Conservation (phyloP, 2,888 invertebrate species). For the Cyaniris semiargus region DNA sequence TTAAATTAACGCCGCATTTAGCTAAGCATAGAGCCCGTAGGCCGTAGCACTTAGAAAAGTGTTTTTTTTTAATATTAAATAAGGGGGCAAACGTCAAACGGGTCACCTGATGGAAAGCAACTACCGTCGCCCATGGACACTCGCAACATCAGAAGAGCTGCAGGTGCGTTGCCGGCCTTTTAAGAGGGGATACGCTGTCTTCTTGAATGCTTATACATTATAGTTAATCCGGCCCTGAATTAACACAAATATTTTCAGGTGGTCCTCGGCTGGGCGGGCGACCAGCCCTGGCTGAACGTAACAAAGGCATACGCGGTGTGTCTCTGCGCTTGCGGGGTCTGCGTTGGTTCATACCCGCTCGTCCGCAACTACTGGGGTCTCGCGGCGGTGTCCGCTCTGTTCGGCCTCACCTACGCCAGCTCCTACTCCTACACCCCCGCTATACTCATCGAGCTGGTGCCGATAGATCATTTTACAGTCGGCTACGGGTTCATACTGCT, state of each 20-base stretch:
- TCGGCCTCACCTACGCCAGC: constrained; percentile 94
- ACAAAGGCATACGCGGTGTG: constrained; percentile 90
- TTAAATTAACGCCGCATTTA: no score
- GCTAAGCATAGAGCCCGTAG: no score
- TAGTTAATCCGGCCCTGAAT: no score
- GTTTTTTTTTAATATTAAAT: no score
- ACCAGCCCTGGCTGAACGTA: constrained; percentile 91
- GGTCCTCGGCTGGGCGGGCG: constrained; percentile 92
- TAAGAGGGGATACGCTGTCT: no score
- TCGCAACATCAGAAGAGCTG: no score
- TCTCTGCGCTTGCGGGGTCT: constrained; percentile 84
- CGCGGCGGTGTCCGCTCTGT: constrained; percentile 81
- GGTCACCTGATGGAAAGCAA: no score
- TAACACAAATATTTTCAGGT: constrained; percentile 71
- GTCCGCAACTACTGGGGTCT: constrained; percentile 75
- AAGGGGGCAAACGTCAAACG: no score
- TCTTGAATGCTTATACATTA: no score
- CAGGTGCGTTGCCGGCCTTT: no score
- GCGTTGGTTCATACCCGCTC: constrained; percentile 81
- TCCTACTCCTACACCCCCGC: constrained; percentile 95
- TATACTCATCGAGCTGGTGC: constrained; percentile 92
- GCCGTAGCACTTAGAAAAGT: no score
- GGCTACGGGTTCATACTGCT: constrained; percentile 94
- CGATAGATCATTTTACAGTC: constrained; percentile 93
- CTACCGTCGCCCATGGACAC: no score